phyloP scores from a whole-genome alignment of 2,888 invertebrate species.

The Philhelius pedissequus region DNA sequence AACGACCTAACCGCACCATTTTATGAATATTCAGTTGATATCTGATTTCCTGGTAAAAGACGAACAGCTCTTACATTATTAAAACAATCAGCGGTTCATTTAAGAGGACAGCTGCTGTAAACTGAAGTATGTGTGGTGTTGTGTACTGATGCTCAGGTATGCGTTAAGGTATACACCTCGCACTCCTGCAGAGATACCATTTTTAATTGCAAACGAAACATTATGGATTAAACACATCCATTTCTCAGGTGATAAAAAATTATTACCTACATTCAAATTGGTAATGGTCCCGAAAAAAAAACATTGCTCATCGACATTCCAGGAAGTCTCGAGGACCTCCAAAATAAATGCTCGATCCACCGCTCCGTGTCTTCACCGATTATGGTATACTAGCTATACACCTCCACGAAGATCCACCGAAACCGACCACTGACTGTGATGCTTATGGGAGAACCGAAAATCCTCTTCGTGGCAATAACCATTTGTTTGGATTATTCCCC shows the following conservation, averaged over 20 bases:
- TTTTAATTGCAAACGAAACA: background rate
- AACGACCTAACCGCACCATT: too few species aligned
- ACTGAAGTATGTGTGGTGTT: too few species aligned
- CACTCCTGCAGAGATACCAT: background rate
- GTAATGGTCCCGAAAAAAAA: constrained; percentile 10
- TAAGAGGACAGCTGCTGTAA: too few species aligned
- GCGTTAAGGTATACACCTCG: background rate
- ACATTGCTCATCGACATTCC: constrained; percentile 35
- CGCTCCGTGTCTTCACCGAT: too few species aligned
- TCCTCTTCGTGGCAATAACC: constrained; percentile 44
- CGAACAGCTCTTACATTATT: too few species aligned
- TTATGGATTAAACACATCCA: background rate
- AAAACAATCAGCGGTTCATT: too few species aligned
- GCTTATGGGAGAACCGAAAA: background rate
- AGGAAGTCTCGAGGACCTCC: constrained; percentile 50
- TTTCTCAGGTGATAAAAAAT: constrained; percentile 41
- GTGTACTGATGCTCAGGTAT: too few species aligned
- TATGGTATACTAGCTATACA: background rate
- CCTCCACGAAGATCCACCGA: background rate
- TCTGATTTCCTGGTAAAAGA: too few species aligned
- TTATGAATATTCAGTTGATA: too few species aligned
- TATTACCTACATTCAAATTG: constrained; percentile 31
- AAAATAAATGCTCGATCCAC: constrained; percentile 25
- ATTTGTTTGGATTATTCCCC: constrained; percentile 59
- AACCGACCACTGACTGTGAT: constrained; percentile 3